Evolutionary conservation across 2,888 invertebrate species (phyloP), one percentile per base, ranked within the genome.

Genomic region (Tolmerus cingulatus): DNA sequence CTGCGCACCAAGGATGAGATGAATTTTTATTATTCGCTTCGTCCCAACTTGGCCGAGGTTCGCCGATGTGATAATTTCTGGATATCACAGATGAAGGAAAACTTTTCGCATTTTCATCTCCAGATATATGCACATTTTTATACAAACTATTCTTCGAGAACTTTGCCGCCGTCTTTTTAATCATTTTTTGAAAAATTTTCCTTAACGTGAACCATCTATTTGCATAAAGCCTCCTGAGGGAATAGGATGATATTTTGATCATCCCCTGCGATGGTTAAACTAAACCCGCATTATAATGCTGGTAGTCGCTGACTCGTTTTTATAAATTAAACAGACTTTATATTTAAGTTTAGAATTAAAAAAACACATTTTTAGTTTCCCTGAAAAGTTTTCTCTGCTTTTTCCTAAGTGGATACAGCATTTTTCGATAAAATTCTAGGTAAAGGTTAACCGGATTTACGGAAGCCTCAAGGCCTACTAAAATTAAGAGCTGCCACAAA

Each of bases 21-120:
- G 79, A 79, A 79, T 79, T 79, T 79, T 79, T 79, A 79, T 79
- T 79, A 79, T 79, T 79, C 79, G 30, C 19, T 12, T 2, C 66
- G 12, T 27, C 27, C 78, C 51, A 40, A 51, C 79, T 79, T 51
- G 30, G 66, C 57, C 23, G 19, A 40, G 34, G 3, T 37, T 27
- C 43, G 19, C 27, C 46, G 51, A 79, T 30, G 79, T 79, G 51
- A 79, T 79, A 79, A 79, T 79, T 79, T 79, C 27, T 27, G 51
- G 79, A 79, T 79, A 79, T 51, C 79, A 79, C 51, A 79, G 51
- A 46, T 66, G 66, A 79, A 27, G 79, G 79, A 78, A 79, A 79
- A 79, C 79, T 79, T 79, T 79, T 51, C 51, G 51, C 79, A 79
- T 79, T 46, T 46, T 27, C 23, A 78, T 51, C 40, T 55, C n/a